Base-by-base conservation (phyloP, 2,797 vertebrate genomes). In the Anas capensis region DNA sequence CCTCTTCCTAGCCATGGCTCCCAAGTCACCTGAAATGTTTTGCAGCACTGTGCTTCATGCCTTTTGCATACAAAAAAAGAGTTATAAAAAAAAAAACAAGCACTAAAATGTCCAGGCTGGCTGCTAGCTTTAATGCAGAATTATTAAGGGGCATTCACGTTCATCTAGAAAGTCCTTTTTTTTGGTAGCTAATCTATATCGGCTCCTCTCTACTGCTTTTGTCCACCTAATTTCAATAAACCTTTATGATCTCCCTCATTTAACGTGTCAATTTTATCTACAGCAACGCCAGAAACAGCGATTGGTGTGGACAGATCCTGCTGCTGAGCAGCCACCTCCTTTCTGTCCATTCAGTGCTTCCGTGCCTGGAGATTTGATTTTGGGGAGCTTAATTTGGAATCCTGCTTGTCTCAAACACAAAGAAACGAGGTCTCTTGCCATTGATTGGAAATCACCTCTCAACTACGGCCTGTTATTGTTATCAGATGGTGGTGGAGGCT, bases 311-410 rank as follows among this genome's bases (percentile, higher is more conserved):
- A n/a, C 2, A 4, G 20, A 5, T 86, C 56, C 31, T 5, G 2
- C 12, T 20, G 15, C 60, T 16, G 26, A 72, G 2, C 3, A 60
- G 23, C 27, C 10, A 6, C 40, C 34, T 33, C 46, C 46, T 24
- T 7, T 40, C 61, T 26, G 38, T 4, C 61, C 64, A 2, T 8
- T 38, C 53, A 8, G 34, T 4, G 31, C 56, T 57, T n/a, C 65
- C 0, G 0, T 0, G 2, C 27, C 46, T 16, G 23, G 40, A 8
- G 16, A 9, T 0, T 14, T 56, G 10, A 31, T 29, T 56, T n/a
- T 18, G 53, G 17, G 53, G 17, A 8, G 46, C 38, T 71, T 13
- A 6, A 0, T 5, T 10, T 33, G 48, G 54, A 51, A 27, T 7
- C 44, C 86, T 4, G 16, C 26, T 44, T 20, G 29, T 3, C 73